Conservation (phyloP, 2,113 vertebrate species). For the Syngnathus floridae region DNA sequence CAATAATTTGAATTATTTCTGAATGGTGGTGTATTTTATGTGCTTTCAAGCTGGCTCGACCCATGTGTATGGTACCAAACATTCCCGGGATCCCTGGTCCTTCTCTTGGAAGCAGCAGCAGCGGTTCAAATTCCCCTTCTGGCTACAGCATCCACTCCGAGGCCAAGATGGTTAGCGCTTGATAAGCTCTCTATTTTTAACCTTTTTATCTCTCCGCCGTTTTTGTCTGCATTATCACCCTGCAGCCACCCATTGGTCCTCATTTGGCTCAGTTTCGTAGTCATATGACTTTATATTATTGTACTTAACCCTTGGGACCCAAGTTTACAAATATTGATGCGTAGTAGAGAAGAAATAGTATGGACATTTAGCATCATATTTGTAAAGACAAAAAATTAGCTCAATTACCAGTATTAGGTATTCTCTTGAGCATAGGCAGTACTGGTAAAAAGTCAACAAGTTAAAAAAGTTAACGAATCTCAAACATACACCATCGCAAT, state of each 20-base stretch:
- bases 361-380: neutral
- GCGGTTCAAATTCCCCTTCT: conserved; percentile 84
- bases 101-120: conserved; percentile 82
- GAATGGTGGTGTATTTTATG: conserved; percentile 16
- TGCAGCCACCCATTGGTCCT: conserved; percentile 28
- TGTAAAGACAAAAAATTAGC: neutral
- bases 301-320: conserved; percentile 31
- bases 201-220: conserved; percentile 29
- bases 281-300: conserved; percentile 55
- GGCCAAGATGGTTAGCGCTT: conserved; percentile 88
- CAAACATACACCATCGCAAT: neutral
- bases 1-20: conserved; percentile 5
- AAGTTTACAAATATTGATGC: neutral
- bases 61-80: conserved; percentile 90
- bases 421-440: neutral
- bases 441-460: neutral
- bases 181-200: conserved; percentile 44
- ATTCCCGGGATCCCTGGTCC: conserved; percentile 96
- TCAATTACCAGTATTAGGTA: neutral
- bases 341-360: neutral
- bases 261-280: conserved; percentile 20
- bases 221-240: conserved; percentile 42
- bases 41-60: conserved; percentile 80
- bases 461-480: neutral
- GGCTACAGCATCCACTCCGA: conserved; percentile 83